Percentiles rank a stretch among this genome's conserved stretches.
Conservation (phyloP, 2,888 invertebrate genomes). For the Malthinus flaveolus region DNA sequence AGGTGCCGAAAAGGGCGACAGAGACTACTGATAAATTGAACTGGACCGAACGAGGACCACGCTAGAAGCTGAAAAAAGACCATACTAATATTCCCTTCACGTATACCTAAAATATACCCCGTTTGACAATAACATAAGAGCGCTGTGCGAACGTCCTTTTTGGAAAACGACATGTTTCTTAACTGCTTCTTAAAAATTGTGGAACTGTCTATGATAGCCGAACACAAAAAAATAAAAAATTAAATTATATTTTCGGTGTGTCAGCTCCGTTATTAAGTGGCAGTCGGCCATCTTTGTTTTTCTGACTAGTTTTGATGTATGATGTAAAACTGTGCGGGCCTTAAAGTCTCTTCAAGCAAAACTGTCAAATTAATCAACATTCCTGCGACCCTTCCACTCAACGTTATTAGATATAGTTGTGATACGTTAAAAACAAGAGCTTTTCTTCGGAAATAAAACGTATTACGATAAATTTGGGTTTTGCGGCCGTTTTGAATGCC, state of each 20-base stretch:
- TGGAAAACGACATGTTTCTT: conserved; percentile 12
- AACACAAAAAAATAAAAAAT: conserved; percentile 47
- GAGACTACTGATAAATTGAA: conserved; percentile 52
- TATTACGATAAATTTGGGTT: conserved; percentile 8
- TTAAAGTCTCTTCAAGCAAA: conserved; percentile 45
- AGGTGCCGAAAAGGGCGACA: conserved; percentile 53
- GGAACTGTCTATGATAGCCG: conserved; percentile 30
- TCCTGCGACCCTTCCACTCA: conserved; percentile 40
- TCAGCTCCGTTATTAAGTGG: conserved; percentile 51
- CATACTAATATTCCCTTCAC: conserved; percentile 50
- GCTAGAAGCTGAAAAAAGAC: conserved; percentile 34
- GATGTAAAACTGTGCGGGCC: conserved; percentile 46
- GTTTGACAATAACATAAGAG: conserved; percentile 37
- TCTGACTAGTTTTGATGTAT: conserved; percentile 47
- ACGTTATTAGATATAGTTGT: conserved; percentile 45
- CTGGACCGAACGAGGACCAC: conserved; percentile 42
- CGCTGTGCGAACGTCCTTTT: conserved; percentile 20
- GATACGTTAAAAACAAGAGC: conserved; percentile 26
- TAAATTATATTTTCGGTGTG: conserved; percentile 52
- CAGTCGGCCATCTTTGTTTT: conserved; percentile 48
- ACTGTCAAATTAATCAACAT: conserved; percentile 51
- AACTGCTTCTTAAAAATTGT: conserved; percentile 28
- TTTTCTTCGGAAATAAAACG: conserved; percentile 20
- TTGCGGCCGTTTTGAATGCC: no score
- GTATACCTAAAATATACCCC: conserved; percentile 49